Conservation (phyloP, 2,888 invertebrate species). For the Corbicula japonica region DNA sequence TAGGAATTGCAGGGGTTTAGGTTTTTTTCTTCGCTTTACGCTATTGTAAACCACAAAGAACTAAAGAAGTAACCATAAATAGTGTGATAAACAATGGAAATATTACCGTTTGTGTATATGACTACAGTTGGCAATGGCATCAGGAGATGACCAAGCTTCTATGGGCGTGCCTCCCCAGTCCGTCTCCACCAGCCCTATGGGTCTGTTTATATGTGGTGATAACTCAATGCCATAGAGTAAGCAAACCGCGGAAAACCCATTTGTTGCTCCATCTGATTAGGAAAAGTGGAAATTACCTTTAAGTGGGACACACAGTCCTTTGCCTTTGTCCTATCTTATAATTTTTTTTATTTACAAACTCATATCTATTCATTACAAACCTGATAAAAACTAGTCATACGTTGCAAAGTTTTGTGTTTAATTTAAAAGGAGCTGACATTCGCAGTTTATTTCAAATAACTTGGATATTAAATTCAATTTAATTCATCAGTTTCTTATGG, state of each 20-base stretch:
- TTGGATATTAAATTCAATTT: neutral
- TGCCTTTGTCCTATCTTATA: neutral
- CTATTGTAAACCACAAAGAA: neutral
- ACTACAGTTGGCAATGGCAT: slow-evolving; percentile 49
- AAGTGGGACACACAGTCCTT: neutral
- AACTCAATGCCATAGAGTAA: slow-evolving; percentile 53
- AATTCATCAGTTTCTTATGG: neutral
- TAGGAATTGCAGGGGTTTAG: neutral
- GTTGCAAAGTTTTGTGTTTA: neutral
- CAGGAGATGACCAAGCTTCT: slow-evolving; percentile 59
- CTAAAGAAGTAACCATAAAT: neutral
- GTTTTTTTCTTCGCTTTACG: neutral
- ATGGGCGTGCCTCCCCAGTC: slow-evolving; percentile 57
- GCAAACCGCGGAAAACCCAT: slow-evolving; percentile 56
- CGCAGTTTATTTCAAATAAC: no score
- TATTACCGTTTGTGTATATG: neutral
- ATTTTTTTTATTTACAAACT: neutral
- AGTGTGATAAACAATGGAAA: neutral
- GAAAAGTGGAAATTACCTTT: neutral
- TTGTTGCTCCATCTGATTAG: slow-evolving; percentile 21
- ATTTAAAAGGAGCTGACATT: no score
- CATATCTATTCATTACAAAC: neutral
- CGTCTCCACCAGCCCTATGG: slow-evolving; percentile 59
- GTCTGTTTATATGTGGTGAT: slow-evolving; percentile 44
- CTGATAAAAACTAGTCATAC: neutral